Conservation (phyloP, 2,888 invertebrate species). For the Agrilus mali region DNA sequence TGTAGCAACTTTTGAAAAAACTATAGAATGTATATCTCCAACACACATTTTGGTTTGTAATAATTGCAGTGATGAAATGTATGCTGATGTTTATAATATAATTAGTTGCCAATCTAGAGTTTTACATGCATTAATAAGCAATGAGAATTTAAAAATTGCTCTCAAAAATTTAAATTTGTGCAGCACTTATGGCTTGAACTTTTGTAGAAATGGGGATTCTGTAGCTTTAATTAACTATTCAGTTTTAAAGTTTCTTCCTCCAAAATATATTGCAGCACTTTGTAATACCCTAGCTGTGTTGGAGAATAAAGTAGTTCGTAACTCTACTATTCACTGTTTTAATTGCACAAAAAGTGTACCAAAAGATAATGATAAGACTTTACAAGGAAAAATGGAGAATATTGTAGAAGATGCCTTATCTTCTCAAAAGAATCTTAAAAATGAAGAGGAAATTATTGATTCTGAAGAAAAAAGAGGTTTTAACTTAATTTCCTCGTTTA, state of each 20-base stretch:
- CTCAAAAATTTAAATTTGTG: conserved; percentile 49
- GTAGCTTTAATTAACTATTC: conserved; percentile 34
- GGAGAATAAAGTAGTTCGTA: conserved; percentile 52
- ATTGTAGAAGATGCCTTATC: conserved; percentile 17
- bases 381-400: neutral
- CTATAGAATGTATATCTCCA: conserved; percentile 54
- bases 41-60: conserved; percentile 61
- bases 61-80: conserved; percentile 59
- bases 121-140: conserved; percentile 46
- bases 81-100: conserved; percentile 58
- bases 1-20: conserved; percentile 23
- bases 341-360: conserved; percentile 18
- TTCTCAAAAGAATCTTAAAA: too few species aligned
- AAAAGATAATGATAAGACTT: conserved; percentile 5
- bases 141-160: conserved; percentile 47
- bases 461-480: neutral
- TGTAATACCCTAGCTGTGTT: conserved; percentile 63
- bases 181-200: conserved; percentile 47
- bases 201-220: conserved; percentile 18
- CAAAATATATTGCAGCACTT: conserved; percentile 60
- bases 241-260: conserved; percentile 49
- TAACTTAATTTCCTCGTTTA: too few species aligned
- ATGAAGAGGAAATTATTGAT: neutral
- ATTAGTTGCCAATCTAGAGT: conserved; percentile 56
- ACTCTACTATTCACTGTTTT: conserved; percentile 39